Evolutionary conservation across 2,888 invertebrate species (phyloP).

Genomic region (Bombylius major): DNA sequence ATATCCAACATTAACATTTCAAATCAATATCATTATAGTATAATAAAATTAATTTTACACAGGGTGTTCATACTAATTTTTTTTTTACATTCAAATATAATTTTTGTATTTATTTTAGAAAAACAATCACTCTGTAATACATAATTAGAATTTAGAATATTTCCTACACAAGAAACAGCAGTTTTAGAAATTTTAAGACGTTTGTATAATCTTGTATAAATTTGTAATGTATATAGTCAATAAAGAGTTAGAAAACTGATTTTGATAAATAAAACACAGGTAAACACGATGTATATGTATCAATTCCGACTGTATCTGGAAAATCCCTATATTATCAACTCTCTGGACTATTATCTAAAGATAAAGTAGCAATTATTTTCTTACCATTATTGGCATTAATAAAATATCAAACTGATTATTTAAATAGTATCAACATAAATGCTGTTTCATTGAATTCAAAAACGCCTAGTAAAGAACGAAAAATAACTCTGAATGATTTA

Average conservation of each 20-base stretch:
- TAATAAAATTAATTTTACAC: too few relatives aligned
- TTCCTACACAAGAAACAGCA: constrained; percentile 70
- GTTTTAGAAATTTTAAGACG: constrained; percentile 37
- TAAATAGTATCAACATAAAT: constrained; percentile 59
- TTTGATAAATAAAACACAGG: constrained; percentile 38
- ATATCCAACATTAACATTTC: too few relatives aligned
- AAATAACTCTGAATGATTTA: constrained; percentile 65
- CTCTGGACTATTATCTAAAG: constrained; percentile 71
- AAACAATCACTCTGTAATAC: too few relatives aligned
- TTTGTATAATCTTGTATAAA: neutral
- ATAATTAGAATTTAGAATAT: too few relatives aligned
- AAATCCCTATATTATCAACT: constrained; percentile 96
- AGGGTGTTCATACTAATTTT: too few relatives aligned
- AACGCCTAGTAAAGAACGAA: constrained; percentile 62
- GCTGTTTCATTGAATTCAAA: constrained; percentile 92
- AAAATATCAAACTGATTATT: constrained; percentile 89
- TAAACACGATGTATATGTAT: constrained; percentile 82
- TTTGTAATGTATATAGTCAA: neutral
- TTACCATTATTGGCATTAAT: constrained; percentile 94
- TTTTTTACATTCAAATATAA: too few relatives aligned
- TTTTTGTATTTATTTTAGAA: too few relatives aligned
- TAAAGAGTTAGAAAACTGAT: too few relatives aligned
- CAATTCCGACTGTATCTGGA: constrained; percentile 97
- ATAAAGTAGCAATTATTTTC: constrained; percentile 82
- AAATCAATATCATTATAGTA: too few relatives aligned